phyloP scores from a whole-genome alignment of 2,113 vertebrate genomes.

The Pontoporia blainvillei region DNA sequence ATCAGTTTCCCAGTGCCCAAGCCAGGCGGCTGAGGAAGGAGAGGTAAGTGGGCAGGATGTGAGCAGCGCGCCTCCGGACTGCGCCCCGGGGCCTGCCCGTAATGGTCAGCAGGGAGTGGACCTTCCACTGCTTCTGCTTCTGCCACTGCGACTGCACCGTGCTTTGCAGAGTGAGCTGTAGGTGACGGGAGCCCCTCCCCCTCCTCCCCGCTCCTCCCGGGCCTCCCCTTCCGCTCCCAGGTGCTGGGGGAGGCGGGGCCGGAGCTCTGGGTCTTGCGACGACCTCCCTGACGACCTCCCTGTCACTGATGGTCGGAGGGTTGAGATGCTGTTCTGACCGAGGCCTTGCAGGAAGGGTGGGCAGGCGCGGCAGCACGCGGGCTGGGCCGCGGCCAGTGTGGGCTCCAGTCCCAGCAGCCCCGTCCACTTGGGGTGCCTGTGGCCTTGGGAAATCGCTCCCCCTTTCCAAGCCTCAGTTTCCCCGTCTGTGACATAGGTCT shows the following conservation, averaged over 20 bases:
- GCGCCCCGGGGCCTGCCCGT: conserved; percentile 64
- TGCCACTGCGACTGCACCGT: conserved; percentile 91
- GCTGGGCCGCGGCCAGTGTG: rapidly evolving
- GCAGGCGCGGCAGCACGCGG: rapidly evolving
- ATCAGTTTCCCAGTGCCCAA: conserved; percentile 86
- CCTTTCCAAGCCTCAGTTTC: neutral
- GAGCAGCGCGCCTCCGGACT: conserved; percentile 41
- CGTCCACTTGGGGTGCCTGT: rapidly evolving
- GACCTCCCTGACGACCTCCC: rapidly evolving
- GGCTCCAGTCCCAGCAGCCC: neutral
- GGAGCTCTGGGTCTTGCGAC: neutral
- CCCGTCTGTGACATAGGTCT: neutral
- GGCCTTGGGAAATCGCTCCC: neutral
- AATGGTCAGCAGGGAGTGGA: conserved; percentile 94
- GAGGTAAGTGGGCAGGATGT: conserved; percentile 74
- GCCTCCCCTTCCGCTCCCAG: neutral
- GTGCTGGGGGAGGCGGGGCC: neutral
- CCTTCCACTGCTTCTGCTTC: conserved; percentile 95
- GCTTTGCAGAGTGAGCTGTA: conserved; percentile 96
- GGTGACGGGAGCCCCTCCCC: conserved; percentile 76
- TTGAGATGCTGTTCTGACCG: neutral
- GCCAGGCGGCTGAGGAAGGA: conserved; percentile 64
- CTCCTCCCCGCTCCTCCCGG: neutral
- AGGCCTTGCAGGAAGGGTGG: neutral
- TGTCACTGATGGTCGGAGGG: rapidly evolving